A percentile compares a stretch with the other conserved stretches of the same genome.
phyloP scores from a whole-genome alignment of 2,797 vertebrate species.

The Pangasius krempfi region DNA sequence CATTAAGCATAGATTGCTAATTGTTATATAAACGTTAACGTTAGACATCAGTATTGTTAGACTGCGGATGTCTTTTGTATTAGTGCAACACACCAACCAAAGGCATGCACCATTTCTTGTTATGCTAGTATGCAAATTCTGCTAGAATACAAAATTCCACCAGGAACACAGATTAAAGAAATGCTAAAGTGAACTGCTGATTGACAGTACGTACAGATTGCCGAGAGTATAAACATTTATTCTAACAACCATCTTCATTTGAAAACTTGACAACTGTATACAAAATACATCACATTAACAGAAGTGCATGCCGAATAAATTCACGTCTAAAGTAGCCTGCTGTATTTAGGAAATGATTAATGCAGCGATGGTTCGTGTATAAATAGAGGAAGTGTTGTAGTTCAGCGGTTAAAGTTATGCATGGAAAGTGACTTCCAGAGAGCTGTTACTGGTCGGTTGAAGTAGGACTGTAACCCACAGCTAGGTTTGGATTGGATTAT shows the following conservation, averaged over 20 bases:
- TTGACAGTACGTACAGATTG: slow-evolving; percentile 26
- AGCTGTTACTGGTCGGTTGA: background rate
- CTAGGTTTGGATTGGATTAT: background rate
- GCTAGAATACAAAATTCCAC: background rate
- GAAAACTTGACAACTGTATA: slow-evolving; percentile 31
- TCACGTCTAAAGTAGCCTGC: background rate
- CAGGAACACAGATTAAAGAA: slow-evolving; percentile 19
- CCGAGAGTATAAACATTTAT: slow-evolving; percentile 42
- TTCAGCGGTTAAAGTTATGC: background rate
- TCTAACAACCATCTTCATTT: background rate
- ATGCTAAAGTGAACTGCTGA: slow-evolving; percentile 30
- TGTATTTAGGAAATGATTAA: slow-evolving; percentile 14
- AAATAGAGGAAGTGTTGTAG: background rate
- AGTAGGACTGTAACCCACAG: background rate
- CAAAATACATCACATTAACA: slow-evolving; percentile 16
- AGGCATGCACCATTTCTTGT: background rate
- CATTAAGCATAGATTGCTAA: background rate
- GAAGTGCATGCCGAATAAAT: background rate
- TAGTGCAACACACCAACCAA: background rate
- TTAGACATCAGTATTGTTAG: background rate
- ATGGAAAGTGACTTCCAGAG: background rate
- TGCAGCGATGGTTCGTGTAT: background rate
- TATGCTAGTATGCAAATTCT: slow-evolving; percentile 7
- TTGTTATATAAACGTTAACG: too few relatives aligned
- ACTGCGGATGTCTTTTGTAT: background rate